Percentiles rank a stretch among this genome's conserved stretches.
Conservation (phyloP, 2,888 invertebrate species). For the Xylophagus ater region DNA sequence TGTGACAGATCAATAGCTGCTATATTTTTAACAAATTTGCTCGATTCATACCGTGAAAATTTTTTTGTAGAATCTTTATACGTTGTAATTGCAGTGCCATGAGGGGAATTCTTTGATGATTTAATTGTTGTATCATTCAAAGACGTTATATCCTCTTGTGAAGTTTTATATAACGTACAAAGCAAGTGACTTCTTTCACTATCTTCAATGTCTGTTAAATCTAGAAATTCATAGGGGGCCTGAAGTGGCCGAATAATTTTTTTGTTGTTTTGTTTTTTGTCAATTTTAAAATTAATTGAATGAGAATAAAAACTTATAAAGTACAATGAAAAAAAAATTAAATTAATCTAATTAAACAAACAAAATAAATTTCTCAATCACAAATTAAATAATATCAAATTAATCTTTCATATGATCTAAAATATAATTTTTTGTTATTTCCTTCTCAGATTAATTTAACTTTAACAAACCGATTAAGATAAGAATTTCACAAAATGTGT, state of each 20-base stretch:
- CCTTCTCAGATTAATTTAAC: no score
- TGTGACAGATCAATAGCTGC: slow-evolving; percentile 13
- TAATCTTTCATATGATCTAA: neutral
- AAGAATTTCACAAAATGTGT: no score
- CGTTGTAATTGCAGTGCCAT: slow-evolving; percentile 4
- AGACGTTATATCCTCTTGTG: slow-evolving; percentile 8
- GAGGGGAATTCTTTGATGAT: slow-evolving; percentile 8
- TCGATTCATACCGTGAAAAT: slow-evolving; percentile 12
- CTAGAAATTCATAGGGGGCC: slow-evolving; percentile 59
- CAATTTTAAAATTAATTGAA: neutral
- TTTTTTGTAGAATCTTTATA: slow-evolving; percentile 12
- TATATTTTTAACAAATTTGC: slow-evolving; percentile 15
- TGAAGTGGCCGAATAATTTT: slow-evolving; percentile 3
- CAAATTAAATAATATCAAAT: neutral
- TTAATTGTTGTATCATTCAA: slow-evolving; percentile 9
- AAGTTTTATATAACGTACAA: slow-evolving; percentile 43
- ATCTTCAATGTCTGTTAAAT: slow-evolving; percentile 60
- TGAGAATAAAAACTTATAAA: neutral
- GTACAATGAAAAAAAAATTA: neutral
- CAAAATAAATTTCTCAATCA: neutral
- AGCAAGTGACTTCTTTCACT: slow-evolving; percentile 53
- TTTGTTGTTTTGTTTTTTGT: slow-evolving; percentile 1
- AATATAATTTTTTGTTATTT: no score
- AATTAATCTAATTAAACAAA: neutral
- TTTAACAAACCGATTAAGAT: no score